Base-by-base conservation (phyloP, 2,797 vertebrate genomes). In the Eidolon dupreanum region DNA sequence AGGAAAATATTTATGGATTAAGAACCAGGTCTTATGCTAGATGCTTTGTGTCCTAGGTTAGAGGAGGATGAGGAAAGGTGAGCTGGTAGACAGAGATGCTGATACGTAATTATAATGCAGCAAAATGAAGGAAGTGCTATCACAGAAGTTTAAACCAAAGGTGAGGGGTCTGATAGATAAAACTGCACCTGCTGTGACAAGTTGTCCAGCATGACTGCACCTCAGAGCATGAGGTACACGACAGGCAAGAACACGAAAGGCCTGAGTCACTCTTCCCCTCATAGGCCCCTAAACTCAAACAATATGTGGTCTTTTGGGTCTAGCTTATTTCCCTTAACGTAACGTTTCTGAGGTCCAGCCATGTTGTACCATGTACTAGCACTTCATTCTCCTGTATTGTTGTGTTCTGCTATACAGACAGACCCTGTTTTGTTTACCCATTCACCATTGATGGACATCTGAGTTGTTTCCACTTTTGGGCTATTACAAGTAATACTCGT, bases 181-280 rank as follows among this genome's bases (percentile, higher is more conserved):
- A 41, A 33, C 7, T 4, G 2, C 2, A 28, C 8, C 38, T 8
- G 22, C 12, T 8, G 15, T 15, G 19, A 24, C 22, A 41, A 12
- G 41, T 0, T 13, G 22, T 36, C 11, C 15, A 15, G 2, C 0
- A 24, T 1, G n/a, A 41, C 59, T 36, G 8, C 5, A 41, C 22
- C 63, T 71, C 65, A 24, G 28, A 49, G 16, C 24, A 6, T 0
- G 4, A 61, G 1, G 16, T 12, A 4, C 53, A 19, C 3, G 1
- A 19, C 8, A 31, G 5, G 8, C 36, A 2, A 57, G 46, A 22
- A 49, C 11, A 63, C 7, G 9, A 83, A 73, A 46, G 12, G 15
- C 13, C 66, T 38, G 1, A 11, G 33, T n/a, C 19, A n/a, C 28
- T 1, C 59, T 33, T 74, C 19, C 26, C 46, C 20, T 31, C 16